Conservation (phyloP, 2,113 vertebrate species). For the Ovis aries region DNA sequence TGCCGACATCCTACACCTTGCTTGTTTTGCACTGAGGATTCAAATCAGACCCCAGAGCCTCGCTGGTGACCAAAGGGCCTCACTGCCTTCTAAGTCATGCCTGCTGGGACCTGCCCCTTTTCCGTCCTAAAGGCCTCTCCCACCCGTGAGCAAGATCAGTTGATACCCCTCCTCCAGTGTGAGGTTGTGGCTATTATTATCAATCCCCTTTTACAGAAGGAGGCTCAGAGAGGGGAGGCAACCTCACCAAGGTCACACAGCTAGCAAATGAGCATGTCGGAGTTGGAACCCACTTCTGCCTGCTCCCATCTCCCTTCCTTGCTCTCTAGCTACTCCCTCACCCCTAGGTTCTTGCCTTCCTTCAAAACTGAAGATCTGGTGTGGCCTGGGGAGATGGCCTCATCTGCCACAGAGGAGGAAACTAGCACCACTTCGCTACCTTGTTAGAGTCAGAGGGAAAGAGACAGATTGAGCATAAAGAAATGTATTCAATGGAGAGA, state of each 20-base stretch:
- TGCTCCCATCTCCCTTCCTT: not conserved
- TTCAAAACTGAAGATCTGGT: not conserved
- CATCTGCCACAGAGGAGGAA: not conserved
- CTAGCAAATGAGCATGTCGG: not conserved
- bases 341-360: not conserved
- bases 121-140: not conserved
- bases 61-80: not conserved
- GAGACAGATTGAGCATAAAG: not conserved
- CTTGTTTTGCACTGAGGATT: not conserved
- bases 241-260: not conserved
- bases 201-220: not conserved
- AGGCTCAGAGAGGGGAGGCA: not conserved
- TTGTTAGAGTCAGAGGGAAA: not conserved
- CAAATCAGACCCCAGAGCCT: not conserved
- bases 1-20: not conserved
- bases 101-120: not conserved
- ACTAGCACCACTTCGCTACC: not conserved
- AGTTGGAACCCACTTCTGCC: not conserved
- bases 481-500: not conserved
- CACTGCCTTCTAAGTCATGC: not conserved
- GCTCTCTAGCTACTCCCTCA: not conserved
- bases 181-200: not conserved
- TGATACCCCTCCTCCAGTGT: not conserved
- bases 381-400: not conserved
- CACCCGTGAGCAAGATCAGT: not conserved